Evolutionary conservation across 2,888 invertebrate genomes (phyloP), one percentile per base, ranked within the genome.

Genomic region (Drosophila ustulata): DNA sequence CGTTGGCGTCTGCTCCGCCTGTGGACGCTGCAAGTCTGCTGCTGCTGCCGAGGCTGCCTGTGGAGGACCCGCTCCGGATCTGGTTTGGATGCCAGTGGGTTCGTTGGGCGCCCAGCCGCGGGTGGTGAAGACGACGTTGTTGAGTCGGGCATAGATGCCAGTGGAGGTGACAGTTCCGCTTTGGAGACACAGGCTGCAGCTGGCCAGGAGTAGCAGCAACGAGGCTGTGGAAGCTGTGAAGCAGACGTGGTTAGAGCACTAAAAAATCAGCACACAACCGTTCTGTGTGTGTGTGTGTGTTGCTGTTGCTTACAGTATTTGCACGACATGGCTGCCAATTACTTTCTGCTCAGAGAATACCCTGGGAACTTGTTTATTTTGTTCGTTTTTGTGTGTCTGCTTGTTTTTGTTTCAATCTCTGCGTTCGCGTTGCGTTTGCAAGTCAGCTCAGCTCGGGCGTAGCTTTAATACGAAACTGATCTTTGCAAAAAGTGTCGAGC

Each of bases 401-500:
- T 7, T 30, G 6, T 37, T 34, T 37, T 4, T 37, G 11, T 57
- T 30, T 52, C 13, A n/a, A 11, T 71, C 34, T 59, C 26, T 59
- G 23, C 45, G n/a, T 51, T 39, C 11, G 25, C 28, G 49, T 49
- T 28, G 32, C 61, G 73, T 66, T 49, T 68, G 61, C 23, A 57
- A 51, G 28, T 41, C 37, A 68, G 80, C 78, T 73, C 84, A 82
- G 87, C 70, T 80, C 84, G 57, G 61, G 46, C 65, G 65, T 49
- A 84, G 84, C 71, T 84, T 73, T 74, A 75, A 66, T 69, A 57
- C 51, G 66, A 80, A 80, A 84, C 83, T 84, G 83, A 84, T 53
- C 70, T 50, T 50, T 59, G 77, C 78, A 66, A 82, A 75, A 68
- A 67, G 52, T 62, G 30, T 18, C 62, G 62, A 47, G 43, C 57